Base-by-base conservation (phyloP, 30 jellyfish, hydroid and myxozoan species). In the Hydractinia symbiolongicarpus region DNA sequence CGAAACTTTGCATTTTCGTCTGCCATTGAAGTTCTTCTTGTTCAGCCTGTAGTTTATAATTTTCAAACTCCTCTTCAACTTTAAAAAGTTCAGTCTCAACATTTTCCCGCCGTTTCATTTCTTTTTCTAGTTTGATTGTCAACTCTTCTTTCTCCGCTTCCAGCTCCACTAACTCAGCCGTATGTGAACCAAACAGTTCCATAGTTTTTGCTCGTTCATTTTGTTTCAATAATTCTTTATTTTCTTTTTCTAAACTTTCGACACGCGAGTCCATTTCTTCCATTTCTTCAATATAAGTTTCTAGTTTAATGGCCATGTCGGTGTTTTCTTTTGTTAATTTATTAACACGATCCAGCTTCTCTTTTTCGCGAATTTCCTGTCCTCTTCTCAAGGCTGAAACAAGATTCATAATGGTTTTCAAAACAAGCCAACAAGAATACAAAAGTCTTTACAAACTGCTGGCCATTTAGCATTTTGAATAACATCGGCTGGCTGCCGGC, bases 61-160 rank as follows among this genome's bases (percentile, higher is more conserved):
- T 15, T 68, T 86, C 95, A 50, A 77, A 86, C 49, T 86, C 96
- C 52, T 91, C 96, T 72, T 91, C 96, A 15, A 86, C 72, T 74
- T 85, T 78, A 54, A 82, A 90, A 77, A 90, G 54, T 49, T 91
- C 98, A 13, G 79, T 83, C 73, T 91, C 96, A 30, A 84, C 84
- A 50, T 64, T 54, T 75, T 86, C 84, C 64, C 88, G 83, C 54
- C 72, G 55, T 40, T 81, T 89, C 10, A 73, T 30, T 69, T 77
- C 96, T 20, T 83, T 77, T 51, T 57, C 55, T 64, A 83, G 51
- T 55, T 72, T 73, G 17, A 5, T 56, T 16, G 13, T 67, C 4
- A 74, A 20, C 53, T 51, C 89, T 17, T 54, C 17, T 11, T 72
- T 74, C 14, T 72, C 88, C 16, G 50, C 57, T 61, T 83, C 87